Conservation (phyloP, 2,113 vertebrate genomes). For the Corynorhinus townsendii region DNA sequence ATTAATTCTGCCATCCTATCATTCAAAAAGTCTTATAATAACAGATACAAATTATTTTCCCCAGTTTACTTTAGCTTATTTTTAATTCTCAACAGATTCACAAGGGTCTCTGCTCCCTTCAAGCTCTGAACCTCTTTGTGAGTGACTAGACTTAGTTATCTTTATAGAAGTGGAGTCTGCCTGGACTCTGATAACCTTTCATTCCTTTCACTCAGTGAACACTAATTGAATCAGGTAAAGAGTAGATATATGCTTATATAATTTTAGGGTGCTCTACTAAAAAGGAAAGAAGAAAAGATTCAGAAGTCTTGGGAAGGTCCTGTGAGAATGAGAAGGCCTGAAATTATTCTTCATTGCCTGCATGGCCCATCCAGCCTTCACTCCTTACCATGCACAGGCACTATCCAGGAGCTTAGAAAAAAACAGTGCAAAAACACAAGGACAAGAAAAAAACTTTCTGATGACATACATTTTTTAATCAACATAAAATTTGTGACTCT, state of each 20-base stretch:
- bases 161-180: not conserved
- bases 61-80: not conserved
- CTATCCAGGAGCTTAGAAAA: not conserved
- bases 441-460: not conserved
- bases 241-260: not conserved
- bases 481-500: not conserved
- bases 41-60: not conserved
- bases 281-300: not conserved
- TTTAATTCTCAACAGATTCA: not conserved
- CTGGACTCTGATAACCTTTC: not conserved
- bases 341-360: not conserved
- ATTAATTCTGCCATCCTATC: not conserved
- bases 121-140: not conserved
- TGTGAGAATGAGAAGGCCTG: not conserved
- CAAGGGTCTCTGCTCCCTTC: not conserved
- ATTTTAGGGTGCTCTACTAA: not conserved
- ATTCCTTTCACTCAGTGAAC: not conserved
- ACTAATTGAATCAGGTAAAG: not conserved
- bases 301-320: not conserved
- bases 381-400: not conserved
- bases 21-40: not conserved
- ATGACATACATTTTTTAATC: not conserved
- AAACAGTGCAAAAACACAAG: not conserved
- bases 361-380: not conserved
- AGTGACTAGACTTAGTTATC: not conserved